Conservation (phyloP, 2,888 invertebrate genomes). For the Acanthosepion esculentum region DNA sequence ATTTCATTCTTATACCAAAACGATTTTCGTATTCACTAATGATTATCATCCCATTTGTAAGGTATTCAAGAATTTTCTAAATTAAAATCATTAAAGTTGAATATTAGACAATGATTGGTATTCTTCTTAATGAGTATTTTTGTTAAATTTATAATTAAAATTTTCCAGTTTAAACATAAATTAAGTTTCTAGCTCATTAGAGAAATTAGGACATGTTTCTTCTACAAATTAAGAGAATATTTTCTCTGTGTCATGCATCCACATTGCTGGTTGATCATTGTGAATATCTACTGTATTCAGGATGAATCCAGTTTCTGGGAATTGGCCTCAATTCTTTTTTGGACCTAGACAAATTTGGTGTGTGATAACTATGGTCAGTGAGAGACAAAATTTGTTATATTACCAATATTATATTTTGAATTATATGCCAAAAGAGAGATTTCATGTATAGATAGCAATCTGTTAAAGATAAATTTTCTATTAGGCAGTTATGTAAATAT, state of each 20-base stretch:
- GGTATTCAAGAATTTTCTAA: no score
- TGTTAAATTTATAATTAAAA: neutral
- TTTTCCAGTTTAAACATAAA: neutral
- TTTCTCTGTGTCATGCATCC: neutral
- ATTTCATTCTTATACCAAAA: neutral
- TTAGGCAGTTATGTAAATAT: conserved; percentile 45
- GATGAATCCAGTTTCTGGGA: neutral
- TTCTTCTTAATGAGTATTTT: neutral
- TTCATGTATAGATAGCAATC: conserved; percentile 33
- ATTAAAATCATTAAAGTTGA: neutral
- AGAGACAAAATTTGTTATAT: neutral
- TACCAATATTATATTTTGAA: conserved; percentile 1
- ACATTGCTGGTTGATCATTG: neutral
- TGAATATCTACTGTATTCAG: neutral
- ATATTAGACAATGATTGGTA: neutral
- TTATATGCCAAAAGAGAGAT: neutral
- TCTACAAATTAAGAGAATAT: neutral
- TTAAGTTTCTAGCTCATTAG: neutral
- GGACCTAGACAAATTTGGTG: neutral
- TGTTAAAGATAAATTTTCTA: conserved; percentile 33
- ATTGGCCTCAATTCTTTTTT: neutral
- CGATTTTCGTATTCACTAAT: neutral
- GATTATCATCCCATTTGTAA: neutral
- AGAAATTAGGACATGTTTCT: neutral
- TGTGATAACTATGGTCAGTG: conserved; percentile 20